Evolutionary conservation across 1,140 invertebrate genomes (phyloP).

Genomic region (Schlechtendalia chinensis): DNA sequence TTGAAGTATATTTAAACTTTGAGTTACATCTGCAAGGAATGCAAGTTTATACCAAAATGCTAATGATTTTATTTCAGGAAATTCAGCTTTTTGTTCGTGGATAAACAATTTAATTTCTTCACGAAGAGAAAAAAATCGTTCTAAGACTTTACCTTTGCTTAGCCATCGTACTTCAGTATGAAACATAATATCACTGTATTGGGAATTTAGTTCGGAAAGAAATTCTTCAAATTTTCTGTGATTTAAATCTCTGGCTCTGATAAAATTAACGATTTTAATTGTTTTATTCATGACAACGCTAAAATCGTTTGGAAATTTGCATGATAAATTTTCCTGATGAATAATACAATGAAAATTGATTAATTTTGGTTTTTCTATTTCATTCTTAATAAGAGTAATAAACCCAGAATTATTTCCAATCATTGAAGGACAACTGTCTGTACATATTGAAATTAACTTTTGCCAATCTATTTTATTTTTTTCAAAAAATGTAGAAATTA

Average conservation of each 20-base stretch:
- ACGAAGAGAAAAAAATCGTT: neutral
- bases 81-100: neutral
- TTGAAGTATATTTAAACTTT: constrained; percentile 23
- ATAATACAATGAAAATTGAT: no score
- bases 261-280: neutral
- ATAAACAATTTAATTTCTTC: constrained; percentile 3
- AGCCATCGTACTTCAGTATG: neutral
- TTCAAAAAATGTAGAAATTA: constrained; percentile 9
- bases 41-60: neutral
- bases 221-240: constrained; percentile 1
- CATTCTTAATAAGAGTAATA: neutral
- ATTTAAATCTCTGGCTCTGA: neutral
- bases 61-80: neutral
- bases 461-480: constrained; percentile 2
- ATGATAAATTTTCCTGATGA: neutral
- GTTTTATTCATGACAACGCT: neutral
- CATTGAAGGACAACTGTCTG: constrained; percentile 9
- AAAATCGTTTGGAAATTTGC: neutral
- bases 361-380: neutral
- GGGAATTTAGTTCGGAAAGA: neutral
- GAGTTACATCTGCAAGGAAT: neutral
- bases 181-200: constrained; percentile 3
- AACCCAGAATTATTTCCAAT: neutral
- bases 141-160: constrained; percentile 14
- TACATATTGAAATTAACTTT: constrained; percentile 13